Evolutionary conservation across 2,888 invertebrate species (phyloP).

Genomic region (Eurytoma californica): DNA sequence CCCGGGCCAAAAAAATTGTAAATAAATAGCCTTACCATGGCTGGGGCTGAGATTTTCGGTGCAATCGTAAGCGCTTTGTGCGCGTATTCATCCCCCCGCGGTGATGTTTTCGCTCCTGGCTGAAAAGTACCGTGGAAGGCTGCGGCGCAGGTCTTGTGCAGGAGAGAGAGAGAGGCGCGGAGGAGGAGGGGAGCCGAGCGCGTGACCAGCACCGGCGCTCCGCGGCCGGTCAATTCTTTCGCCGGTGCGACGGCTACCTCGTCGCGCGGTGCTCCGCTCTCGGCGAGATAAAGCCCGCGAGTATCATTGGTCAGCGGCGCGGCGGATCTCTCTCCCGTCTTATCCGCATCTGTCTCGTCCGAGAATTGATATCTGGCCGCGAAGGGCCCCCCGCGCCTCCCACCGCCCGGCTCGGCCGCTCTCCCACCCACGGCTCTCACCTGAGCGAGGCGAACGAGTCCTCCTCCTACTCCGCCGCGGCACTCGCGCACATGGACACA

Average conservation of each 20-base stretch:
- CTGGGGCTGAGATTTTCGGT: constrained; percentile 26
- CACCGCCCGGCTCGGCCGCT: constrained; percentile 40
- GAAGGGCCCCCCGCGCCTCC: constrained; percentile 47
- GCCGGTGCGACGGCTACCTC: constrained; percentile 20
- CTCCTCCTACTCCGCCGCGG: constrained; percentile 18
- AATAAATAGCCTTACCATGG: constrained; percentile 24
- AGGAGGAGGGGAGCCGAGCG: not conserved
- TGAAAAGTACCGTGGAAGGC: too few species aligned
- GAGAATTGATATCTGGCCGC: constrained; percentile 42
- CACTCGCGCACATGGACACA: not conserved
- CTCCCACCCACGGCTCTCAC: constrained; percentile 11
- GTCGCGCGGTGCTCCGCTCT: not conserved
- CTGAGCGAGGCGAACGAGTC: constrained; percentile 36
- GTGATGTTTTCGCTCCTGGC: constrained; percentile 11
- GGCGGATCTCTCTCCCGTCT: constrained; percentile 30
- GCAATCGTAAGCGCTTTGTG: not conserved
- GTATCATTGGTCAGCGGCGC: constrained; percentile 68
- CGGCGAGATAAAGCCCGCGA: constrained; percentile 67
- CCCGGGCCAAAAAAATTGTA: not conserved
- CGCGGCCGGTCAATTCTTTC: constrained; percentile 59
- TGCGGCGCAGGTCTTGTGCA: not conserved
- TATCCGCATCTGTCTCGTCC: constrained; percentile 33
- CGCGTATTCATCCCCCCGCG: not conserved
- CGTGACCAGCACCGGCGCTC: constrained; percentile 5
- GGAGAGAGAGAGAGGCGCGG: not conserved